These are phyloP conservation scores for Miniopterus natalensis DNA, from an alignment of 2,113 vertebrate genomes.

Conservation along the genomic window DNA sequence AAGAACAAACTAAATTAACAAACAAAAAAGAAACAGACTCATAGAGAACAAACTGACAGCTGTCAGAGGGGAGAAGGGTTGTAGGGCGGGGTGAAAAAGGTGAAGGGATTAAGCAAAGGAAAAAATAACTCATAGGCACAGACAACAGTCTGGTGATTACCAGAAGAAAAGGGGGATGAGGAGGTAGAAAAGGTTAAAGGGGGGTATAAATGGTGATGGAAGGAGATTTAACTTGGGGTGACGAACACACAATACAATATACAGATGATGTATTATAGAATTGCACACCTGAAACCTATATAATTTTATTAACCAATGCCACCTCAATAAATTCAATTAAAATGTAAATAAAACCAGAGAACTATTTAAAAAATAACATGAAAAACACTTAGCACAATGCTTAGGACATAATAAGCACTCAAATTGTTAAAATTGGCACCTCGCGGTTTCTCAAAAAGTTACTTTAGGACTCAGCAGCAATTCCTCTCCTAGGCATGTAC, in stretches of 20 bases:
- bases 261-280: background rate
- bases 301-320: background rate
- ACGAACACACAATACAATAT: background rate
- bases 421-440: background rate
- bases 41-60: no score
- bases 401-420: background rate
- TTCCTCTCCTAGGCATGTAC: background rate
- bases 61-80: no score
- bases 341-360: no score
- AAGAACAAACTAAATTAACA: no score
- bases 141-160: background rate
- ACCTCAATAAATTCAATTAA: background rate
- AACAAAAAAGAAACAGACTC: no score
- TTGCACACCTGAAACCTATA: background rate
- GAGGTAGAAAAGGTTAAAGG: background rate
- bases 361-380: no score
- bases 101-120: background rate
- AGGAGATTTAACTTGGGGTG: background rate
- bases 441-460: background rate
- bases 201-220: background rate
- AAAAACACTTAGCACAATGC: no score
- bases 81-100: background rate
- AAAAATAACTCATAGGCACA: background rate
- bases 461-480: background rate
- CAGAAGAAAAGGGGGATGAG: background rate